These are phyloP conservation scores for Mycalesis mineus DNA, from an alignment of 2,888 invertebrate species.

Conservation along the genomic window DNA sequence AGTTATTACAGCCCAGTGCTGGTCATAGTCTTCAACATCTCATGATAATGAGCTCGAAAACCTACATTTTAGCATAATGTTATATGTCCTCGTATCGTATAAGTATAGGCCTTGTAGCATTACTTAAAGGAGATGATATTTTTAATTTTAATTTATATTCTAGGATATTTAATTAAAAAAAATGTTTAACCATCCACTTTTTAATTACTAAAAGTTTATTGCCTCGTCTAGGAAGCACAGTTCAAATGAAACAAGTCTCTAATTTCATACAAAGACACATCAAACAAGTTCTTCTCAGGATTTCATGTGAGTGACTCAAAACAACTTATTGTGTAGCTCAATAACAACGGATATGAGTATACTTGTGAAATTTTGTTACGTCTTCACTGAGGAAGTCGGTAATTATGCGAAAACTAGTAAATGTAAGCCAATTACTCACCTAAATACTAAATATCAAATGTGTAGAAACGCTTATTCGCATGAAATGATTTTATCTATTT, in stretches of 20 bases:
- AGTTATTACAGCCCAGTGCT: too few species aligned
- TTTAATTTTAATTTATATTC: too few species aligned
- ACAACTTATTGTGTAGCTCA: conserved; percentile 56
- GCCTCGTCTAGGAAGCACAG: conserved; percentile 32
- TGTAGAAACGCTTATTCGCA: not conserved
- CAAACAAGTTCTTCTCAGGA: conserved; percentile 45
- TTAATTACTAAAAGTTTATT: not conserved
- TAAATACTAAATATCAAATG: not conserved
- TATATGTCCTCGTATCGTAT: too few species aligned
- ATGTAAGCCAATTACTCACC: not conserved
- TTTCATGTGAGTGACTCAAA: conserved; percentile 53
- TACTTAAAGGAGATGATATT: too few species aligned
- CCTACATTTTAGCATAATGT: too few species aligned
- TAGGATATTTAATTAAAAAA: too few species aligned
- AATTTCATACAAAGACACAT: conserved; percentile 9
- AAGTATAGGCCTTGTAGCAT: too few species aligned
- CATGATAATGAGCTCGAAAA: too few species aligned
- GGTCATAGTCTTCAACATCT: too few species aligned
- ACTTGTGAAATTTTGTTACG: conserved; percentile 64
- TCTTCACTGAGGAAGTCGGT: conserved; percentile 64
- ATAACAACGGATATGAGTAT: conserved; percentile 62
- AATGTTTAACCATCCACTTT: not conserved
- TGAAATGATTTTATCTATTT: not conserved
- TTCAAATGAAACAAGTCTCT: not conserved
- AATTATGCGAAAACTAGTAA: conserved; percentile 57